These are phyloP conservation scores for Sus scrofa DNA, from an alignment of 2,113 vertebrate species.

Conservation along the genomic window T2T-Sscrofa CM000812.6:83549001-83549500, in stretches of 20 bases:
- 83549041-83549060: neutral
- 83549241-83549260: neutral
- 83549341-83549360: neutral
- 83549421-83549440: neutral
- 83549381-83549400: neutral
- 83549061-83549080: neutral
- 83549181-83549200: neutral
- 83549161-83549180: neutral
- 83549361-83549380: neutral
- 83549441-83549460: neutral
- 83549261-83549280: neutral
- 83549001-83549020: neutral
- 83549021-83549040: neutral
- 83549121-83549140: neutral
- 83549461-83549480: neutral
- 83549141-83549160: neutral
- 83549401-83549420: conserved; percentile 33
- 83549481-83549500: neutral
- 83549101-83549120: neutral
- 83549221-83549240: neutral
- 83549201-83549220: neutral
- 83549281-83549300: neutral
- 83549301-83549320: neutral
- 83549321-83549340: neutral
- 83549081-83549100: conserved; percentile 4